phyloP scores from a whole-genome alignment of 2,797 vertebrate species.

The Gephyroberyx darwinii region DNA sequence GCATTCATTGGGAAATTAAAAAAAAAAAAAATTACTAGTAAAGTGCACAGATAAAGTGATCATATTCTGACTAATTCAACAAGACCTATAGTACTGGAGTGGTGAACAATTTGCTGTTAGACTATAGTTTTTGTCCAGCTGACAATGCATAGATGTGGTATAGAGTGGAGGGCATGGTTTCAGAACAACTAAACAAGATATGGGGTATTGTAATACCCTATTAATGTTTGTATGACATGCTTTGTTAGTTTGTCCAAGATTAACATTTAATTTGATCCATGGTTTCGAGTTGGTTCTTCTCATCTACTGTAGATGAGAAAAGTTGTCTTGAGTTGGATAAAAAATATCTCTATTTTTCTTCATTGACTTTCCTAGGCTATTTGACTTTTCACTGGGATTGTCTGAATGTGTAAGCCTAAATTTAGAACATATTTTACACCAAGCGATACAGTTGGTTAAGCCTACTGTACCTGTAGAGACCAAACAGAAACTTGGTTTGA shows the following conservation, averaged over 20 bases:
- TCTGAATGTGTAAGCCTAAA: conserved; percentile 21
- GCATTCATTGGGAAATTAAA: conserved; percentile 28
- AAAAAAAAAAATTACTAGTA: conserved; percentile 1
- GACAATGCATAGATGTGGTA: not conserved
- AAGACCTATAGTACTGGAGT: conserved; percentile 20
- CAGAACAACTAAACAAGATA: not conserved
- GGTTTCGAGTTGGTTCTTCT: conserved; percentile 7
- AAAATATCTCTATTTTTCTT: not conserved
- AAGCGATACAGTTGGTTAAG: conserved; percentile 33
- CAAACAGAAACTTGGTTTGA: conserved; percentile 55
- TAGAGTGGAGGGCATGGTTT: conserved; percentile 6
- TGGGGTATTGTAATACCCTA: conserved; percentile 7
- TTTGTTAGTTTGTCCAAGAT: not conserved
- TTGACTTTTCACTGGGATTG: conserved; percentile 25
- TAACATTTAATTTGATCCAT: conserved; percentile 10
- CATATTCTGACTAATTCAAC: conserved; percentile 16
- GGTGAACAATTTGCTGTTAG: conserved; percentile 12
- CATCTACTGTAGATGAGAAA: conserved; percentile 6
- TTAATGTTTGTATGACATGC: not conserved
- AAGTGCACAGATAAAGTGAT: conserved; percentile 21
- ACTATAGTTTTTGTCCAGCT: not conserved
- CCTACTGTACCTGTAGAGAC: conserved; percentile 43
- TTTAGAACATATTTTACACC: conserved; percentile 24
- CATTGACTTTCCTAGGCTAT: conserved; percentile 11
- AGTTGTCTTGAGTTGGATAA: conserved; percentile 3